Percentiles rank a stretch among this genome's conserved stretches.
phyloP scores from a whole-genome alignment of 2,888 invertebrate species.

The Pollenia angustigena region DNA sequence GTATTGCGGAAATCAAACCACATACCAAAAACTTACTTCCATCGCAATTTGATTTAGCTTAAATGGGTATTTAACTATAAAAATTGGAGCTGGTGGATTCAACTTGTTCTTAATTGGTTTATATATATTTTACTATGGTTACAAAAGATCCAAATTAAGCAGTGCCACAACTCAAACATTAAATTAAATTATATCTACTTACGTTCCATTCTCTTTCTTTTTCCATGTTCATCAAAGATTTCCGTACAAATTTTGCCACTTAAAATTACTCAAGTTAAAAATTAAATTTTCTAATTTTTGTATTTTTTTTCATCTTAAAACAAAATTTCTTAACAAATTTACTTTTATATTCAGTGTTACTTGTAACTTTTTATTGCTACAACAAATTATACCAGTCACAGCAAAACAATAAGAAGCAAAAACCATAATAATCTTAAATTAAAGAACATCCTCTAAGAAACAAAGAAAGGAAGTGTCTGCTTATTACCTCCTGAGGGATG shows the following conservation, averaged over 20 bases:
- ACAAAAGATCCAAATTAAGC: no score
- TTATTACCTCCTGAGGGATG: constrained; percentile 41
- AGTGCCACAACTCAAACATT: no score
- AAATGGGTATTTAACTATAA: no score
- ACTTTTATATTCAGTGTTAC: constrained; percentile 51
- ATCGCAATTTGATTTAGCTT: no score
- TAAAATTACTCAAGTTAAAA: constrained; percentile 40
- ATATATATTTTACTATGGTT: no score
- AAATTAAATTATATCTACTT: background rate
- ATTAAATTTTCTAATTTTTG: constrained; percentile 19
- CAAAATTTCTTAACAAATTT: constrained; percentile 9
- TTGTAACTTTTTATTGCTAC: constrained; percentile 62
- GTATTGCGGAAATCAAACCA: no score
- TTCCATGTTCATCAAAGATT: background rate
- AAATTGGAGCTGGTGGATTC: no score
- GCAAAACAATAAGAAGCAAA: constrained; percentile 6
- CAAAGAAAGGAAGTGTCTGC: constrained; percentile 38
- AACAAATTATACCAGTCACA: constrained; percentile 15
- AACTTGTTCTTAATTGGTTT: no score
- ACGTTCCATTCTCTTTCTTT: background rate
- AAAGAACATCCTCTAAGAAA: constrained; percentile 30
- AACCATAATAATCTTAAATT: constrained; percentile 65
- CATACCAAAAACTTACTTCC: no score
- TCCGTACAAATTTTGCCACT: background rate
- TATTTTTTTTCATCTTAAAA: background rate